These are phyloP conservation scores for Notodonta dromedarius DNA, from an alignment of 2,888 invertebrate genomes.

Conservation along the genomic window DNA sequence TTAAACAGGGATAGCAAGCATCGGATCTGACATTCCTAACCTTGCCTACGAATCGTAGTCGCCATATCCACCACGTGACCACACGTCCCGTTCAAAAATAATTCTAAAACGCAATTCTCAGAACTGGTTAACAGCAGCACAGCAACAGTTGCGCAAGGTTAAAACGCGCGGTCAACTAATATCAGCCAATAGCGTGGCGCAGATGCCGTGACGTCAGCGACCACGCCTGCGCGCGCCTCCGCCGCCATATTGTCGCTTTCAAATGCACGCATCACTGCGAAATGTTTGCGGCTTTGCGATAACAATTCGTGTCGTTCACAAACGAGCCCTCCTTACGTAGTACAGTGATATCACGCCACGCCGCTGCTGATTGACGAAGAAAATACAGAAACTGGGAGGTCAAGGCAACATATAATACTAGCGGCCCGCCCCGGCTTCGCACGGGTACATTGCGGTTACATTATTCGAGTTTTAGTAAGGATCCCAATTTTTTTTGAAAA, in stretches of 20 bases:
- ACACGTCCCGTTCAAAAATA: slow-evolving; percentile 58
- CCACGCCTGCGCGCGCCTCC: slow-evolving; percentile 84
- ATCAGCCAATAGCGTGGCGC: slow-evolving; percentile 63
- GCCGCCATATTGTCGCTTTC: slow-evolving; percentile 67
- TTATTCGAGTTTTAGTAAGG: too few relatives aligned
- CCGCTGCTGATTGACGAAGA: not conserved
- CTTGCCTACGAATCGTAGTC: slow-evolving; percentile 32
- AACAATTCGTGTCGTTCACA: slow-evolving; percentile 39
- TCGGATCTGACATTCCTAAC: slow-evolving; percentile 25
- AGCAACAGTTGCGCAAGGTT: slow-evolving; percentile 82
- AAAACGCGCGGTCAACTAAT: slow-evolving; percentile 61
- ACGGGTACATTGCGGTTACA: not conserved
- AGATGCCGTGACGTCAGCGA: slow-evolving; percentile 74
- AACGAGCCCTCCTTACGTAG: slow-evolving; percentile 47
- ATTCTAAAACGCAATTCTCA: slow-evolving; percentile 56
- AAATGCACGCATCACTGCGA: slow-evolving; percentile 53
- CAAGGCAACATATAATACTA: slow-evolving; percentile 1
- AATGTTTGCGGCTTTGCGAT: slow-evolving; percentile 48
- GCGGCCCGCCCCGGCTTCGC: not conserved
- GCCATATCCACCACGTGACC: slow-evolving; percentile 40
- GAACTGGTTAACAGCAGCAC: slow-evolving; percentile 68
- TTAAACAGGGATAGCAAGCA: slow-evolving; percentile 17
- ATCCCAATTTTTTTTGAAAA: too few relatives aligned
- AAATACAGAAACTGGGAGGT: not conserved
- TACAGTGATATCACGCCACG: slow-evolving; percentile 30